Percentiles rank a stretch among this genome's conserved stretches.
Evolutionary conservation across 1,140 invertebrate species (phyloP).

Genomic region (Listronotus bonariensis): DNA sequence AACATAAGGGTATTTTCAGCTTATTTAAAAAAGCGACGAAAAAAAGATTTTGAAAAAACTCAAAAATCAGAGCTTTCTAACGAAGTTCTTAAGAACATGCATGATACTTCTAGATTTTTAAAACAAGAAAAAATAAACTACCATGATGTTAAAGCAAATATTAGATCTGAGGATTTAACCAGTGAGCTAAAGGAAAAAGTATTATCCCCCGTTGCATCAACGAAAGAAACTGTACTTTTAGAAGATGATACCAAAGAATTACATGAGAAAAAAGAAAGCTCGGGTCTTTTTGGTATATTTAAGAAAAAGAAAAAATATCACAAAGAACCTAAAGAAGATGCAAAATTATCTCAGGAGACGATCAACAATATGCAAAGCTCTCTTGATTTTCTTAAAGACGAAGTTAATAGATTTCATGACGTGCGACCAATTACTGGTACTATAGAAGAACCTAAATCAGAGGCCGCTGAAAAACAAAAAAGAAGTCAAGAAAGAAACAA

Average conservation of each 20-base stretch:
- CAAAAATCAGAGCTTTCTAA: constrained; percentile 18
- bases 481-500: background rate
- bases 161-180: constrained; percentile 1
- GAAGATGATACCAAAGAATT: background rate
- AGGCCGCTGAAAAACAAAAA: background rate
- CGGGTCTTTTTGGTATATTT: constrained; percentile 33
- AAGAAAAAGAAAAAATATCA: constrained; percentile 10
- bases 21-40: constrained; percentile 25
- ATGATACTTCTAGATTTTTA: constrained; percentile 30
- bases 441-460: background rate
- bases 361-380: constrained; percentile 13
- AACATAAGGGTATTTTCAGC: constrained; percentile 27
- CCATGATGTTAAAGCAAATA: constrained; percentile 25
- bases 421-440: constrained; percentile 24
- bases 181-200: background rate
- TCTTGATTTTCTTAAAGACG: constrained; percentile 33
- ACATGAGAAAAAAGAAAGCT: constrained; percentile 17
- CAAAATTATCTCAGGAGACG: constrained; percentile 1
- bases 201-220: background rate
- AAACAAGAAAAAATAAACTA: constrained; percentile 33
- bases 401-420: constrained; percentile 37
- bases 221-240: background rate
- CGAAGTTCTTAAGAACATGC: constrained; percentile 18
- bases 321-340: constrained; percentile 1
- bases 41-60: background rate